These are phyloP conservation scores for Hapalemur alaotrensis DNA, from an alignment of 2,797 vertebrate species.

Conservation along the genomic window DNA sequence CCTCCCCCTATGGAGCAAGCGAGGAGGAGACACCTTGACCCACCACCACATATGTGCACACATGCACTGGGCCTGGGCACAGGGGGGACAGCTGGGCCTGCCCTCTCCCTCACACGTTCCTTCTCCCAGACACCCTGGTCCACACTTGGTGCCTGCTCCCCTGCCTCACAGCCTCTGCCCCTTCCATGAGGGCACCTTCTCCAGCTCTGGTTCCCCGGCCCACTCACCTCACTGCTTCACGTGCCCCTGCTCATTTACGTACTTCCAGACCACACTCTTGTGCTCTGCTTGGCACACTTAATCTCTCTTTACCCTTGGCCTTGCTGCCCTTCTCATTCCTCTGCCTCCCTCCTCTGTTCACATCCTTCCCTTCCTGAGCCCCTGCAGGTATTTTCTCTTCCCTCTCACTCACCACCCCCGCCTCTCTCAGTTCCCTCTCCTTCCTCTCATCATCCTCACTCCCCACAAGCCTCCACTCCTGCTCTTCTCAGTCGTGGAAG, in stretches of 20 bases:
- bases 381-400: too few species aligned
- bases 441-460: background rate
- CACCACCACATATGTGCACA: fast-evolving
- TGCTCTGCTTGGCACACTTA: background rate
- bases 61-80: background rate
- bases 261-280: background rate
- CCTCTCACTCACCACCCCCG: background rate
- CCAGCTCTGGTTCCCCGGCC: background rate
- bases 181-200: slow-evolving; percentile 5
- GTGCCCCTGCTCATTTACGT: background rate
- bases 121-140: background rate
- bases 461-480: background rate
- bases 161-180: background rate
- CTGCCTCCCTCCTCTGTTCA: background rate
- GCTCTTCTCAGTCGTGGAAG: background rate
- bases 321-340: background rate
- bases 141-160: background rate
- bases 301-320: background rate
- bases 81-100: background rate
- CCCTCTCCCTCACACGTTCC: background rate
- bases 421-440: background rate
- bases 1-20: background rate
- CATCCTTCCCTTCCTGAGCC: background rate
- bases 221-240: background rate
- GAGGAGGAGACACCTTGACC: slow-evolving; percentile 61